A percentile compares a stretch with the other conserved stretches of the same genome.
Evolutionary conservation across 2,797 vertebrate species (phyloP).

Genomic region (Spinus pinus): DNA sequence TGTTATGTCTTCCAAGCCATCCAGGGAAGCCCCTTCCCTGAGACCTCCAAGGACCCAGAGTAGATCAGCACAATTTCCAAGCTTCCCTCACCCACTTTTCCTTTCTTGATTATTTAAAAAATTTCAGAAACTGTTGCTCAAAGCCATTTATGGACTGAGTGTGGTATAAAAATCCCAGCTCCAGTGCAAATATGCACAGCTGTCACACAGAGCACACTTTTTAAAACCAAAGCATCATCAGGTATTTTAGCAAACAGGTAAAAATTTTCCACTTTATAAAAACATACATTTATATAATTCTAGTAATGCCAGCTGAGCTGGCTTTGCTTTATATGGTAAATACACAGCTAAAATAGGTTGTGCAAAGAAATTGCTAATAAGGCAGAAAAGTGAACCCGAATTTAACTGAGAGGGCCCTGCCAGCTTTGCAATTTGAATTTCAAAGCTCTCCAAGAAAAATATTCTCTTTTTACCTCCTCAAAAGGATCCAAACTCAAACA

Average conservation of each 20-base stretch:
- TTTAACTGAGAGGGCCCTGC: not conserved
- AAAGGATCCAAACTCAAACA: constrained; percentile 14
- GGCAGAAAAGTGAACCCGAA: constrained; percentile 17
- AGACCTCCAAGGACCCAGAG: not conserved
- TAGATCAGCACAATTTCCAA: not conserved
- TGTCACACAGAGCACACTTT: not conserved
- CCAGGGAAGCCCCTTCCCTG: not conserved
- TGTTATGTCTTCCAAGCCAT: not conserved
- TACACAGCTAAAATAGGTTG: not conserved
- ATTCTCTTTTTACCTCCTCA: constrained; percentile 26
- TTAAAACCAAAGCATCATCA: not conserved
- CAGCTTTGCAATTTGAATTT: constrained; percentile 35
- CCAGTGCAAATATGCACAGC: constrained; percentile 16
- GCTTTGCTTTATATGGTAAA: constrained; percentile 31
- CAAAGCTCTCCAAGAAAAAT: constrained; percentile 45
- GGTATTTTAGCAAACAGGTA: constrained; percentile 22
- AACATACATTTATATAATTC: not conserved
- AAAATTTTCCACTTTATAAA: not conserved
- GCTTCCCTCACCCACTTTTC: not conserved
- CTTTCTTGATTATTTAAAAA: not conserved
- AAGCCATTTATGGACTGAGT: not conserved
- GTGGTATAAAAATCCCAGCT: not conserved
- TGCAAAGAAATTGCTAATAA: constrained; percentile 24
- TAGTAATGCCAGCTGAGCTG: not conserved
- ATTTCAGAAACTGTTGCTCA: not conserved